Conservation (phyloP, 1,140 invertebrate genomes). For the Bombus polaris region DNA sequence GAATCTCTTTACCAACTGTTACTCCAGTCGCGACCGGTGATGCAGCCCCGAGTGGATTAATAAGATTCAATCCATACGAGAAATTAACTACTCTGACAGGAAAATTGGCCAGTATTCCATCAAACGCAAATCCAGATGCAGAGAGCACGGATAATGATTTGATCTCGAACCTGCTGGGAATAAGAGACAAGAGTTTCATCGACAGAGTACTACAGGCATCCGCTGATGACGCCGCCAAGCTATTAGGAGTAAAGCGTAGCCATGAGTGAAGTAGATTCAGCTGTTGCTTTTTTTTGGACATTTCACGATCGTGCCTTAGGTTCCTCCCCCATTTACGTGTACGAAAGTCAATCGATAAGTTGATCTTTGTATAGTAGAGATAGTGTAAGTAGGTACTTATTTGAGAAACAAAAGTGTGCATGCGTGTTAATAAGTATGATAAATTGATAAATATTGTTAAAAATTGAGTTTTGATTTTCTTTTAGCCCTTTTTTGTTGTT, state of each 20-base stretch:
- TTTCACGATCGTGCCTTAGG: slow-evolving; percentile 76
- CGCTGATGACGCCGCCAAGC: slow-evolving; percentile 93
- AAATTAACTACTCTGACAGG: slow-evolving; percentile 81
- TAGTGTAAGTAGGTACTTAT: background rate
- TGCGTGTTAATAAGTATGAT: background rate
- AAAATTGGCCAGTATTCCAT: slow-evolving; percentile 82
- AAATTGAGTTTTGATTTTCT: background rate
- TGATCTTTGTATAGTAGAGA: background rate
- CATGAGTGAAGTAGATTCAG: slow-evolving; percentile 70
- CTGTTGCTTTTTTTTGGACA: slow-evolving; percentile 18
- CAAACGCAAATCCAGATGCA: slow-evolving; percentile 73
- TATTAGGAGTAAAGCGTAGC: slow-evolving; percentile 89
- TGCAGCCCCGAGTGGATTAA: slow-evolving; percentile 75
- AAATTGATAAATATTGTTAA: background rate
- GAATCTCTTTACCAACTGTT: slow-evolving; percentile 76
- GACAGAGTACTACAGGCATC: slow-evolving; percentile 92
- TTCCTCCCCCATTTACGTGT: background rate
- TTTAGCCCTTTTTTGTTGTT: background rate
- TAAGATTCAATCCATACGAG: slow-evolving; percentile 78
- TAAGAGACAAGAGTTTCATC: slow-evolving; percentile 92
- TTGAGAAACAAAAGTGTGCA: background rate
- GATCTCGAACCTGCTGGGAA: slow-evolving; percentile 94
- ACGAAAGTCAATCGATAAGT: slow-evolving; percentile 6
- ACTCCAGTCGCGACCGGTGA: slow-evolving; percentile 76
- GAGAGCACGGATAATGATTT: slow-evolving; percentile 88